phyloP scores from a whole-genome alignment of 2,888 invertebrate species.

The Galerucella calmariensis region DNA sequence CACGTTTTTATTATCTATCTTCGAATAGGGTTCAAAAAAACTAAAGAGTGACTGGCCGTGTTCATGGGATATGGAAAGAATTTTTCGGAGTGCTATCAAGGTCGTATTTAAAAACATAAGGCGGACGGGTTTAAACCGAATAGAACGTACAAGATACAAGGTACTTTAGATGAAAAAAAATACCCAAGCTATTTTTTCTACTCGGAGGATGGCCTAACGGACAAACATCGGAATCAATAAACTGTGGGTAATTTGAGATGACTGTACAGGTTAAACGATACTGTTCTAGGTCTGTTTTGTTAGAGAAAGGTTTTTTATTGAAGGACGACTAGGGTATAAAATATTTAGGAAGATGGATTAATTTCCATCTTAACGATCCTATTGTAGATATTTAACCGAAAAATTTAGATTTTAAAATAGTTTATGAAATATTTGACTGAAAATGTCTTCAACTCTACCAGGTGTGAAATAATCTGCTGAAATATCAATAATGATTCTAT shows the following conservation, averaged over 20 bases:
- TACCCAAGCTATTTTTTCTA: conserved; percentile 2
- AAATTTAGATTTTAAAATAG: too few relatives aligned
- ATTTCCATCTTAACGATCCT: too few relatives aligned
- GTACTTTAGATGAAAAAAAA: conserved; percentile 1
- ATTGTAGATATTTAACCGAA: too few relatives aligned
- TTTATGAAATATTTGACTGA: too few relatives aligned
- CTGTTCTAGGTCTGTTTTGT: not conserved
- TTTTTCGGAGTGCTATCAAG: conserved; percentile 20
- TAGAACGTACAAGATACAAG: conserved; percentile 5
- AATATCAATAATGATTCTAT: too few relatives aligned
- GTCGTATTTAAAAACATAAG: conserved; percentile 10
- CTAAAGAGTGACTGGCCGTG: conserved; percentile 10
- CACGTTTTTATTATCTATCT: conserved; percentile 12
- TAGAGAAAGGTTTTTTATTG: not conserved
- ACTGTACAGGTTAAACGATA: not conserved
- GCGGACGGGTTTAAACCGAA: not conserved
- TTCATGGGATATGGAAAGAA: conserved; percentile 18
- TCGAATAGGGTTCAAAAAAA: conserved; percentile 24
- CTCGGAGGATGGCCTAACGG: not conserved
- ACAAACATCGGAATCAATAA: conserved; percentile 1
- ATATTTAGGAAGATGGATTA: too few relatives aligned
- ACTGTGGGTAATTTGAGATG: not conserved
- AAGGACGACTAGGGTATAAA: too few relatives aligned
- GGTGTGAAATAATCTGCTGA: too few relatives aligned
- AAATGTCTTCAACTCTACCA: too few relatives aligned